Base-by-base conservation (phyloP, 2,797 vertebrate species). In the Characodon lateralis region DNA sequence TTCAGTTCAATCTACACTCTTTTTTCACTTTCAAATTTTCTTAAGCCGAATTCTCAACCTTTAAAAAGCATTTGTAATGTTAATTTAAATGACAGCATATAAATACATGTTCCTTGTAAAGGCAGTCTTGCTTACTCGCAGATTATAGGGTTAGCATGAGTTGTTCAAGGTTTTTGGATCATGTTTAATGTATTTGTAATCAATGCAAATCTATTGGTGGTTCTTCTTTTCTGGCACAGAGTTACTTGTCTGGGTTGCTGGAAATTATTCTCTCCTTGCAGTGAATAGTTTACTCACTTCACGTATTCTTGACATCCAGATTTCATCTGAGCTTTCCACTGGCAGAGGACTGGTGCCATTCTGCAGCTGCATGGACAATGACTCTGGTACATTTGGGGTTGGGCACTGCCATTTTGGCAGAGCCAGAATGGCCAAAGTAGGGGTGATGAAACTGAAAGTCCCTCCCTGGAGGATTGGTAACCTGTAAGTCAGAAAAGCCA, bases 381-480 rank as follows among this genome's bases (percentile, higher is more conserved):
- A 58, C 12, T 35, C 50, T 0, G 88, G 59, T 0, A 70, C 20
- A 0, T 53, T 72, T 0, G 72, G 46, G 26, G 51, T 74, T 0
- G 94, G 95, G 74, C 95, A 96, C 85, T 92, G 89, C 96, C 96
- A 96, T 81, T 96, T 95, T 0, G 96, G 96, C 71, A 96, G 87
- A 28, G 95, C 93, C 1, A 96, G 93, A 51, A 96, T 96, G 22
- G 96, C 96, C 76, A 96, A 80, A 0, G 96, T 95, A 0, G 96
- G 96, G 0, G 96, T 96, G 77, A 96, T 93, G 78, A 96, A 95
- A 74, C 94, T 96, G 77, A 96, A 96, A 0, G 95, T 96, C 3
- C 96, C 96, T 1, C 96, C 96, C 89, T 96, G 96, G 58, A 96
- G 94, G 73, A 96, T 96, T 0, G 95, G 95, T 77, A 96, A 86